These are phyloP conservation scores for Anguilla anguilla DNA, from an alignment of 2,797 vertebrate species.

Conservation along the genomic window DNA sequence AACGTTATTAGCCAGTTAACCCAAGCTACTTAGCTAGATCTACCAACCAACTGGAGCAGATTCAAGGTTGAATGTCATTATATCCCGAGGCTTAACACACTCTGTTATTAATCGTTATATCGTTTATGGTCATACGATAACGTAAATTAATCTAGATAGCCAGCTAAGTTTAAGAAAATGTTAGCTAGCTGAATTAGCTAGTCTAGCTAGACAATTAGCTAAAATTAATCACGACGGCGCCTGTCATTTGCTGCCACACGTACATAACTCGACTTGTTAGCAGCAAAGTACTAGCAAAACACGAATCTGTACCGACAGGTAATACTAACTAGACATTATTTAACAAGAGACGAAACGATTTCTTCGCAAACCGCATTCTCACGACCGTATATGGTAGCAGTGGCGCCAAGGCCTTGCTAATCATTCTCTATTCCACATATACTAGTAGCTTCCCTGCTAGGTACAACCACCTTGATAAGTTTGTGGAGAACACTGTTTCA, in stretches of 20 bases:
- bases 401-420: background rate
- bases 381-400: background rate
- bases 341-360: background rate
- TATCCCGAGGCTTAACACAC: background rate
- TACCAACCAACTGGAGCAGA: background rate
- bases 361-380: background rate
- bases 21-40: background rate
- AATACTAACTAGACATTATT: background rate
- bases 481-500: background rate
- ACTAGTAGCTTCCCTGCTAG: background rate
- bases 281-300: background rate
- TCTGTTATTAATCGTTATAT: background rate
- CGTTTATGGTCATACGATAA: background rate
- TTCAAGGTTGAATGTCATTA: background rate
- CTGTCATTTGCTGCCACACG: background rate
- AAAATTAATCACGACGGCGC: background rate
- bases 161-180: background rate
- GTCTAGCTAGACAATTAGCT: background rate
- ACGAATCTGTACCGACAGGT: background rate
- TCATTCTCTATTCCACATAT: background rate
- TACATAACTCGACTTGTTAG: background rate
- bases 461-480: background rate
- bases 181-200: background rate
- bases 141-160: background rate
- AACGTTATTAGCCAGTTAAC: background rate